Conservation (phyloP, 2,797 vertebrate genomes). For the Melanotaenia trifasciata region DNA sequence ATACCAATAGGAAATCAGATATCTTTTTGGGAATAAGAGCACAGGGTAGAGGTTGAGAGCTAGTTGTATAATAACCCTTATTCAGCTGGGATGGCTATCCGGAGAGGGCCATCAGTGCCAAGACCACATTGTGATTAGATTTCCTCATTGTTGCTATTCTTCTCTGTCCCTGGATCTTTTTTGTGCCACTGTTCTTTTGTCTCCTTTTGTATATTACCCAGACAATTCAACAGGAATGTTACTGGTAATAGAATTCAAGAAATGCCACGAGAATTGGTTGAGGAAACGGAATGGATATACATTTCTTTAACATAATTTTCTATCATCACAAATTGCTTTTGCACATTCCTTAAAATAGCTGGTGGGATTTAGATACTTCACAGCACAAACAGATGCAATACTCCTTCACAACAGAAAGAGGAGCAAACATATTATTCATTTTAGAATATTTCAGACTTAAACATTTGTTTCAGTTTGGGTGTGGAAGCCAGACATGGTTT, state of each 20-base stretch:
- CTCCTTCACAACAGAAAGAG: neutral
- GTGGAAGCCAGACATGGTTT: neutral
- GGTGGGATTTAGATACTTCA: slow-evolving; percentile 9
- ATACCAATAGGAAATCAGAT: slow-evolving; percentile 65
- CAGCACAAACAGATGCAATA: neutral
- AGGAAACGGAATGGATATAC: neutral
- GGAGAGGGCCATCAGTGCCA: slow-evolving; percentile 65
- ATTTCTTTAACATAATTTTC: neutral
- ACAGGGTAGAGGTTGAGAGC: slow-evolving; percentile 69
- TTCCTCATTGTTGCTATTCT: slow-evolving; percentile 72
- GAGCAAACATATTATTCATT: neutral
- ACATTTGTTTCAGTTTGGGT: neutral
- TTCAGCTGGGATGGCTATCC: slow-evolving; percentile 80
- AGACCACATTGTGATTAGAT: slow-evolving; percentile 77
- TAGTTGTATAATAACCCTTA: slow-evolving; percentile 80
- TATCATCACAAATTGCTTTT: slow-evolving; percentile 16
- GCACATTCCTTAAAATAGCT: neutral
- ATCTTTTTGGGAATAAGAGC: slow-evolving; percentile 58
- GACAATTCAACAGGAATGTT: slow-evolving; percentile 38
- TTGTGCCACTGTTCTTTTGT: slow-evolving; percentile 47
- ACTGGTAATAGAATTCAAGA: slow-evolving; percentile 16
- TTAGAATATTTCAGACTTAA: neutral
- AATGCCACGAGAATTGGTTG: slow-evolving; percentile 24
- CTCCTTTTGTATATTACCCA: slow-evolving; percentile 49
- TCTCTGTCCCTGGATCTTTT: slow-evolving; percentile 60